phyloP scores from a whole-genome alignment of 1,140 invertebrate genomes.

The Elymnias hypermnestra region DNA sequence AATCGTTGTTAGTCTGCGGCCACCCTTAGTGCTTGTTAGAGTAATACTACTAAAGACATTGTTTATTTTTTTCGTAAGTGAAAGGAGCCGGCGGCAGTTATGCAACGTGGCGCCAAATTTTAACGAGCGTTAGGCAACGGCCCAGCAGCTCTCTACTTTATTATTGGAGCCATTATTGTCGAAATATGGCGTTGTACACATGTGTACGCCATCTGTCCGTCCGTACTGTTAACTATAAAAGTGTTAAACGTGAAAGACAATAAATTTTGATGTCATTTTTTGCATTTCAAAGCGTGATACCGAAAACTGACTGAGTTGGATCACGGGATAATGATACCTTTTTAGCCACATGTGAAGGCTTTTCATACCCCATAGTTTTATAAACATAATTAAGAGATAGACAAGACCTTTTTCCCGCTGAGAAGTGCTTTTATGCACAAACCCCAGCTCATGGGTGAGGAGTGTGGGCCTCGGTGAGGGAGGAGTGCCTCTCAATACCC shows the following conservation, averaged over 20 bases:
- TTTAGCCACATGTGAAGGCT: no score
- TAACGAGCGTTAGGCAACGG: conserved; percentile 5
- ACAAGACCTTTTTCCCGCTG: no score
- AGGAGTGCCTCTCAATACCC: no score
- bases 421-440: no score
- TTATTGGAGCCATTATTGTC: conserved; percentile 10
- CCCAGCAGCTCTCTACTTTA: conserved; percentile 5
- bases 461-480: no score
- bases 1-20: no score
- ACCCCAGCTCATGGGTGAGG: no score
- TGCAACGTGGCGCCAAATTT: conserved; percentile 4
- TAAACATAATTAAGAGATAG: no score
- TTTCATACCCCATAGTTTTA: no score
- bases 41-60: not conserved
- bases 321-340: no score
- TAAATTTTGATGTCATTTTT: not conserved
- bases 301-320: no score
- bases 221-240: not conserved
- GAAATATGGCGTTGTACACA: conserved; percentile 7
- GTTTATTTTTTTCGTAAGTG: conserved; percentile 1
- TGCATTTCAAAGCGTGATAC: not conserved
- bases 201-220: conserved; percentile 5
- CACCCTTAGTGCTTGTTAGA: no score
- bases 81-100: conserved; percentile 2
- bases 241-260: not conserved